Evolutionary conservation across 30 jellyfish, hydroid and myxozoan species (phyloP), one percentile per base, ranked within the genome.

Genomic region (Rhopilema esculentum): DNA sequence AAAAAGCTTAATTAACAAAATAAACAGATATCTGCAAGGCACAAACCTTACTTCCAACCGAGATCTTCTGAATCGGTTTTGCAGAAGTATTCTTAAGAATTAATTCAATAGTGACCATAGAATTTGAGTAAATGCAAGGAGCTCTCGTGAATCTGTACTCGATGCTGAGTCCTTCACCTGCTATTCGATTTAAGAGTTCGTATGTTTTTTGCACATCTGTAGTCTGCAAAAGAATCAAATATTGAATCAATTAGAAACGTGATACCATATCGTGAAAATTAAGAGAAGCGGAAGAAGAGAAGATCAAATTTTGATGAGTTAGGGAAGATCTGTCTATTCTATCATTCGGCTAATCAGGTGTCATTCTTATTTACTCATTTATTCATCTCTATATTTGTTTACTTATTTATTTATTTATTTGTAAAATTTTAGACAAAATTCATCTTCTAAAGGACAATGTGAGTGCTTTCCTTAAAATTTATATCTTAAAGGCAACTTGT

Each of bases 41-140:
- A 16, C 52, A 66, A 23, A 94, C 98, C 97, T 94, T 94, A 49
- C 72, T 82, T 18, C 94, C 94, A 66, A 94, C 32, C 20, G 31
- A 27, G 0, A 94, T 64, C 40, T 82, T 84, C 66, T 51, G 82
- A 23, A 94, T 78, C 64, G 94, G 94, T 32, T 67, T 90, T 1
- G 77, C 30, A 30, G 88, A 68, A 30, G 49, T 49, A 80, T 94
- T 94, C 52, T 61, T 89, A 19, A 94, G 66, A 17, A 72, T 83
- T 40, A 94, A 29, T 64, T 94, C 98, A 78, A 94, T 88, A 1
- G 95, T 93, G 20, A 94, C 98, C 98, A 94, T 89, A 27, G 83
- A 83, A 68, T 89, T 67, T 9, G 94, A 33, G 62, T 89, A 94
- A n/a, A 94, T 85, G 84, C 97, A 88, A 21, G 98, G 98, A 27